These are phyloP conservation scores for Itoplectis maculator DNA, from an alignment of 2,888 invertebrate species.

Conservation along the genomic window DNA sequence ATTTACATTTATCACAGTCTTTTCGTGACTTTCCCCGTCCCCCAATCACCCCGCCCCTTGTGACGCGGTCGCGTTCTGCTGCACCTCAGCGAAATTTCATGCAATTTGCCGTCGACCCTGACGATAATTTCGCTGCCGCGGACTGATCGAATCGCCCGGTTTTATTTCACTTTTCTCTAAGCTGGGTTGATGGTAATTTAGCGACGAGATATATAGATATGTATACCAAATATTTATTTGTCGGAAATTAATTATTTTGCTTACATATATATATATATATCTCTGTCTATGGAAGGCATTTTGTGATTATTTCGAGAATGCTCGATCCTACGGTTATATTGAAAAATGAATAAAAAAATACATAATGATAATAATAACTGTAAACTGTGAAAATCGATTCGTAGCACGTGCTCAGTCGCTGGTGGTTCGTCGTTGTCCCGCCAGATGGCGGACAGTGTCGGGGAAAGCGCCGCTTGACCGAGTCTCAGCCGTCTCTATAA, in stretches of 20 bases:
- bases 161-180: neutral
- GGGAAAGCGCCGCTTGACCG: conserved; percentile 4
- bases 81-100: neutral
- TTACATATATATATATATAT: conserved; percentile 1
- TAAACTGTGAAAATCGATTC: conserved; percentile 46
- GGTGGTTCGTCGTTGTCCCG: conserved; percentile 34
- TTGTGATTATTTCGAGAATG: neutral
- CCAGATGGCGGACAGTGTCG: conserved; percentile 55
- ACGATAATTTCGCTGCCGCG: neutral
- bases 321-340: neutral
- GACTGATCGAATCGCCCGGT: neutral
- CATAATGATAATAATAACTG: conserved; percentile 14
- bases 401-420: conserved; percentile 47
- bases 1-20: conserved; percentile 40
- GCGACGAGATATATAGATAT: neutral
- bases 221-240: neutral
- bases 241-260: neutral
- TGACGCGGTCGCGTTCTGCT: neutral
- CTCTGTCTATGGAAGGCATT: neutral
- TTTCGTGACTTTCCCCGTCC: too few relatives aligned
- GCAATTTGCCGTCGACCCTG: neutral
- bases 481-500: neutral
- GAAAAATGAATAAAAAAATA: neutral
- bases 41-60: too few relatives aligned
- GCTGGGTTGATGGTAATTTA: neutral